Percentiles rank a stretch among this genome's conserved stretches.
Conservation (phyloP, 2,888 invertebrate species). For the Oscheius onirici region DNA sequence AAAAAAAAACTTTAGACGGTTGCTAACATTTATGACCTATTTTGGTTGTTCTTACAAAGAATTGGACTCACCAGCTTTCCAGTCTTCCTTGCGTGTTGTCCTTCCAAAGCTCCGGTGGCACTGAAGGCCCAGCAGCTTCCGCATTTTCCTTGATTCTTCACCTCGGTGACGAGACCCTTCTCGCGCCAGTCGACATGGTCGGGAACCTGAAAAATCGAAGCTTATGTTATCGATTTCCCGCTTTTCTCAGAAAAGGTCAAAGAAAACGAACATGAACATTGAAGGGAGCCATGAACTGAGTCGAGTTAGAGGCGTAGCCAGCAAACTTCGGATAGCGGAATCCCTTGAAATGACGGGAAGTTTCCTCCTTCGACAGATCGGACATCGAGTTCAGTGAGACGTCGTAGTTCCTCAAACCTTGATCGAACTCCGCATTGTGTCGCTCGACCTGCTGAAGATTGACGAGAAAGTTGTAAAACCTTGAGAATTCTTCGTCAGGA, state of each 20-base stretch:
- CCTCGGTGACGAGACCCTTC: slow-evolving; percentile 65
- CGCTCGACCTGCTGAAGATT: too few species aligned
- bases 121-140: slow-evolving; percentile 70
- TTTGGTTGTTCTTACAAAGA: neutral
- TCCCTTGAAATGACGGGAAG: too few species aligned
- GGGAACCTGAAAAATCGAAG: slow-evolving; percentile 47
- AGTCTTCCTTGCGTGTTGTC: slow-evolving; percentile 64
- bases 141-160: slow-evolving; percentile 69
- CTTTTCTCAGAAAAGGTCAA: neutral
- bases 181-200: slow-evolving; percentile 69
- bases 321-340: slow-evolving; percentile 14
- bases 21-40: too few species aligned
- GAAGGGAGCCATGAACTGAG: slow-evolving; percentile 62
- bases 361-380: too few species aligned
- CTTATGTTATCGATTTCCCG: neutral
- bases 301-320: slow-evolving; percentile 37
- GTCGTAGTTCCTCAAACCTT: too few species aligned
- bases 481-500: too few species aligned
- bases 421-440: too few species aligned
- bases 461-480: too few species aligned
- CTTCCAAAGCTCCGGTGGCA: slow-evolving; percentile 67
- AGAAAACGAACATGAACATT: slow-evolving; percentile 53
- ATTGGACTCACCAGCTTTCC: slow-evolving; percentile 51
- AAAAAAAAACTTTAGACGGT: too few species aligned
- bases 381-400: too few species aligned